A percentile compares a stretch with the other conserved stretches of the same genome.
Conservation (phyloP, 2,113 vertebrate species). For the Poeciliopsis turrubarensis region DNA sequence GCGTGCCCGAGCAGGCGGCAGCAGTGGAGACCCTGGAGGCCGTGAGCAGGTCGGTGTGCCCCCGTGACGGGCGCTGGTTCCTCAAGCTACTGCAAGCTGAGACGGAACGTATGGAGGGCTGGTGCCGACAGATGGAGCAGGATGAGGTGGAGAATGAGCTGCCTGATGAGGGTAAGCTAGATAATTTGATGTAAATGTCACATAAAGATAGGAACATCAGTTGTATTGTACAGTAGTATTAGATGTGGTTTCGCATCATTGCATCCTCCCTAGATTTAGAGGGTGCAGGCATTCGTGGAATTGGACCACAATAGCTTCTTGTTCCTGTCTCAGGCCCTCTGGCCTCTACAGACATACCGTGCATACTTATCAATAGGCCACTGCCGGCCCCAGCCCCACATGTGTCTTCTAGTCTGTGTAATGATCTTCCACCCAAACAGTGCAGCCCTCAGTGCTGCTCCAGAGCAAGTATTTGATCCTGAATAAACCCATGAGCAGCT, state of each 20-base stretch:
- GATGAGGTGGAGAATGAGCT: conserved; percentile 90
- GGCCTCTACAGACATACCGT: conserved; percentile 85
- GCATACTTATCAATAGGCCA: conserved; percentile 74
- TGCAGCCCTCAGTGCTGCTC: conserved; percentile 51
- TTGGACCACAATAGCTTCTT: conserved; percentile 87
- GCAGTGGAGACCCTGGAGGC: conserved; percentile 34
- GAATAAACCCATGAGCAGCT: conserved; percentile 24
- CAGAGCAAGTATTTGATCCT: conserved; percentile 51
- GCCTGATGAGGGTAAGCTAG: conserved; percentile 91
- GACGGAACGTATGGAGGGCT: conserved; percentile 97
- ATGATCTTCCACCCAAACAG: conserved; percentile 67
- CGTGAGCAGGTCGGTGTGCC: conserved; percentile 85
- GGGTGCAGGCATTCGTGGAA: conserved; percentile 63
- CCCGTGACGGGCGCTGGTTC: conserved; percentile 97
- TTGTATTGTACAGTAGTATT: conserved; percentile 15
- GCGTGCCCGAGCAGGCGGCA: conserved; percentile 79
- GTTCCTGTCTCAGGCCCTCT: conserved; percentile 88
- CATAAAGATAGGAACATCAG: conserved; percentile 10
- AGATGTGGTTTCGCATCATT: conserved; percentile 19
- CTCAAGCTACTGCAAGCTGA: conserved; percentile 97
- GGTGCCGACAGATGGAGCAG: conserved; percentile 96
- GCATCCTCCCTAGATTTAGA: conserved; percentile 61
- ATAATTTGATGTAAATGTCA: conserved; percentile 13
- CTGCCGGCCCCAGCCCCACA: conserved; percentile 74
- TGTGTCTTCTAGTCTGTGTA: conserved; percentile 57